These are phyloP conservation scores for Leiothrix lutea DNA, from an alignment of 2,113 vertebrate genomes.

Conservation along the genomic window DNA sequence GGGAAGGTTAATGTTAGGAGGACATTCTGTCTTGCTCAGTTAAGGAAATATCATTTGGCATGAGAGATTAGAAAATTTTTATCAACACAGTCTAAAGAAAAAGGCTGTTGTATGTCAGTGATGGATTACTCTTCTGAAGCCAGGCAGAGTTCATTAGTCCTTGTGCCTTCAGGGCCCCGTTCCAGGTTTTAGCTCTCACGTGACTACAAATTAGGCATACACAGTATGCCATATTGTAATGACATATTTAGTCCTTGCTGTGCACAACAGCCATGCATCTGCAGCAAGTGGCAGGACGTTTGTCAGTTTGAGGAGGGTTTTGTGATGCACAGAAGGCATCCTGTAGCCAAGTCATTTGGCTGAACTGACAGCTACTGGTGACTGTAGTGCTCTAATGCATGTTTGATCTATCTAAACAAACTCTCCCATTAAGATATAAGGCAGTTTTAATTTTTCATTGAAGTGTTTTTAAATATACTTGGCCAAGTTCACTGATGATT, in stretches of 20 bases:
- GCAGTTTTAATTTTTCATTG: slow-evolving; percentile 16
- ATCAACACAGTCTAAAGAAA: not conserved
- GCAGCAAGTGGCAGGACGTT: not conserved
- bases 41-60: not conserved
- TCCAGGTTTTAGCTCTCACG: slow-evolving; percentile 6
- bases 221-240: not conserved
- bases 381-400: not conserved
- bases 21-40: not conserved
- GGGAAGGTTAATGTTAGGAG: not conserved
- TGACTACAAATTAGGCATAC: slow-evolving; percentile 14
- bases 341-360: slow-evolving; percentile 20
- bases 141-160: slow-evolving; percentile 48
- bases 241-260: slow-evolving; percentile 23
- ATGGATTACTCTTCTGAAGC: not conserved
- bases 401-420: not conserved
- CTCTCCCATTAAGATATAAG: not conserved
- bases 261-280: not conserved
- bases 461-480: not conserved
- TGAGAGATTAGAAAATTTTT: not conserved
- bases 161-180: not conserved
- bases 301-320: slow-evolving; percentile 1
- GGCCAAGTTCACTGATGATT: not conserved
- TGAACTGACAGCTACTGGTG: not conserved
- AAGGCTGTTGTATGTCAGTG: not conserved
- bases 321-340: not conserved